These are phyloP conservation scores for Phrynosoma blainvillii DNA, from an alignment of 2,113 vertebrate genomes.

Conservation along the genomic window DNA sequence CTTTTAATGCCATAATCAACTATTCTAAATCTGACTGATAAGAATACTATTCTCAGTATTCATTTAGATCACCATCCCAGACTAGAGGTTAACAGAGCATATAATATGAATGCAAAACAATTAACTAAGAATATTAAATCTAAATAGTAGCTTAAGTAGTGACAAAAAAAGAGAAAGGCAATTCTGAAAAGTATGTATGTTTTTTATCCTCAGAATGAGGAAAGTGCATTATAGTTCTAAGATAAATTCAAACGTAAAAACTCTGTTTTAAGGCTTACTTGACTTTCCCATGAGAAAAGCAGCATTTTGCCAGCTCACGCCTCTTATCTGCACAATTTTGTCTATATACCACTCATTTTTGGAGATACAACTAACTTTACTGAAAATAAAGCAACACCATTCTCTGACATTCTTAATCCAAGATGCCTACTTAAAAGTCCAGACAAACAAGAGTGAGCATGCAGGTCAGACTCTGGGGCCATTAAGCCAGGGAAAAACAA, in stretches of 20 bases:
- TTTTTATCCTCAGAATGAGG: not conserved
- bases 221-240: not conserved
- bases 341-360: conserved; percentile 26
- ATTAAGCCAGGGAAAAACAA: conserved; percentile 81
- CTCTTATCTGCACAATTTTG: not conserved
- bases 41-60: not conserved
- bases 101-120: not conserved
- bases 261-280: not conserved
- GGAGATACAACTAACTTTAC: conserved; percentile 47
- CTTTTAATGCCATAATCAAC: not conserved
- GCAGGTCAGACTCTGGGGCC: conserved; percentile 71
- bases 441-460: conserved; percentile 73
- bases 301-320: conserved; percentile 4
- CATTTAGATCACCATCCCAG: not conserved
- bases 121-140: not conserved
- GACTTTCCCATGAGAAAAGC: not conserved
- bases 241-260: not conserved
- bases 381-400: conserved; percentile 42
- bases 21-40: not conserved
- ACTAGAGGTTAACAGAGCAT: not conserved
- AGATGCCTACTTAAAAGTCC: conserved; percentile 56
- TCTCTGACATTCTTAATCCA: conserved; percentile 74
- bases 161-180: not conserved
- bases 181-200: not conserved
- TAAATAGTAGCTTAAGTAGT: conserved; percentile 8